phyloP scores from a whole-genome alignment of 2,888 invertebrate species.

The Oscheius sp. region DNA sequence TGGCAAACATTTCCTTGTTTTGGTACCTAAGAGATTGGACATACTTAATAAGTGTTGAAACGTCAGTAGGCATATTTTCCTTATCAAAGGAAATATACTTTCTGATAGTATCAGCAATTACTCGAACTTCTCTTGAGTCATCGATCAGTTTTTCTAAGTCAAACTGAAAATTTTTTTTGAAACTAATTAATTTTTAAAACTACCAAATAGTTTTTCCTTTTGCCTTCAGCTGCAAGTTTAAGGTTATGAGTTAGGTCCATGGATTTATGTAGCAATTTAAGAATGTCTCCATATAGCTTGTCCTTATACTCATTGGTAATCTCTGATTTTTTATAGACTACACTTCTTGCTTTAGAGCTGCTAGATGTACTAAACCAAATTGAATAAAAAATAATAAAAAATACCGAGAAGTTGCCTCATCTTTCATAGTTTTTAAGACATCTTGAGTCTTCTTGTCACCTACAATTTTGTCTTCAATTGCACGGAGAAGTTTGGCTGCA shows the following conservation, averaged over 20 bases:
- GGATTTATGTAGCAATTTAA: neutral
- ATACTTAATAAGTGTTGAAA: neutral
- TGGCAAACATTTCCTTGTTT: neutral
- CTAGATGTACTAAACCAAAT: neutral
- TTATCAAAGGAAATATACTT: neutral
- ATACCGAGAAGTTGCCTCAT: neutral
- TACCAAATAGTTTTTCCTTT: neutral
- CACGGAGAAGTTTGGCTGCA: neutral
- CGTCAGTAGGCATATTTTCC: conserved; percentile 7
- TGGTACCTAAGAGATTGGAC: neutral
- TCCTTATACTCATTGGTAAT: neutral
- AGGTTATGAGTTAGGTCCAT: conserved; percentile 7
- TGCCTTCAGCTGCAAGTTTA: neutral
- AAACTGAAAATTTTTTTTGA: neutral
- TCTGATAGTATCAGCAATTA: neutral
- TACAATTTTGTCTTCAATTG: neutral
- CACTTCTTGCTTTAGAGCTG: neutral
- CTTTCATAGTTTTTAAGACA: neutral
- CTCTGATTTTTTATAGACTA: neutral
- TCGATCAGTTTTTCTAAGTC: neutral
- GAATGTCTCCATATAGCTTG: neutral
- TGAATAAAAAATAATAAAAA: neutral
- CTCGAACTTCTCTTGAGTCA: conserved; percentile 5
- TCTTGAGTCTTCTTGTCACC: neutral
- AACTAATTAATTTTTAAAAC: neutral